Conservation (phyloP, 2,888 invertebrate genomes). For the Smittia sp. region DNA sequence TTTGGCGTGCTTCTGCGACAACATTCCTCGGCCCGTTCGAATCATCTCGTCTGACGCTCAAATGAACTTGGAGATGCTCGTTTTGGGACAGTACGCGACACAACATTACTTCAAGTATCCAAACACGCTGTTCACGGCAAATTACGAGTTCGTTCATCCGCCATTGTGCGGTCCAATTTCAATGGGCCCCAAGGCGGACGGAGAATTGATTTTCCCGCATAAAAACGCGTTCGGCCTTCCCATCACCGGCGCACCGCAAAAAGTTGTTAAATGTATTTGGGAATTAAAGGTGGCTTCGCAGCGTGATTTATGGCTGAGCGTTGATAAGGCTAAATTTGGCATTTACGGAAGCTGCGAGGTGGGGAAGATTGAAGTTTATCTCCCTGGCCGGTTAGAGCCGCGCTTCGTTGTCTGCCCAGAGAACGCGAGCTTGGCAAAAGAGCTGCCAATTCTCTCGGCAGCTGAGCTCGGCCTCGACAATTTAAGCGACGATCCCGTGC, state of each 20-base stretch:
- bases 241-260: slow-evolving; percentile 62
- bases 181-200: slow-evolving; percentile 74
- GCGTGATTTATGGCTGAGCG: slow-evolving; percentile 81
- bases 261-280: slow-evolving; percentile 74
- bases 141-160: slow-evolving; percentile 85
- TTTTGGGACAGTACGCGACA: slow-evolving; percentile 82
- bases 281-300: slow-evolving; percentile 78
- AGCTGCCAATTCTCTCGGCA: slow-evolving; percentile 75
- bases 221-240: slow-evolving; percentile 69
- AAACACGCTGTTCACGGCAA: slow-evolving; percentile 78
- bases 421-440: slow-evolving; percentile 76
- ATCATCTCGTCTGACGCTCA: slow-evolving; percentile 78
- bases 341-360: slow-evolving; percentile 77
- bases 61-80: slow-evolving; percentile 74
- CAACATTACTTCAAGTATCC: slow-evolving; percentile 85
- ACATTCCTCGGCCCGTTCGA: slow-evolving; percentile 61
- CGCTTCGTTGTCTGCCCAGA: slow-evolving; percentile 81
- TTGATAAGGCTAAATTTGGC: slow-evolving; percentile 81
- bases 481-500: slow-evolving; percentile 62
- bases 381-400: slow-evolving; percentile 70
- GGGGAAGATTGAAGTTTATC: slow-evolving; percentile 78
- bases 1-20: slow-evolving; percentile 72
- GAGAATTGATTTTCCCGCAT: slow-evolving; percentile 83
- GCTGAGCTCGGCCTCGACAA: slow-evolving; percentile 66
- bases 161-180: slow-evolving; percentile 83